Base-by-base conservation (phyloP, 1,140 invertebrate species). In the Pogonus chalceus region DNA sequence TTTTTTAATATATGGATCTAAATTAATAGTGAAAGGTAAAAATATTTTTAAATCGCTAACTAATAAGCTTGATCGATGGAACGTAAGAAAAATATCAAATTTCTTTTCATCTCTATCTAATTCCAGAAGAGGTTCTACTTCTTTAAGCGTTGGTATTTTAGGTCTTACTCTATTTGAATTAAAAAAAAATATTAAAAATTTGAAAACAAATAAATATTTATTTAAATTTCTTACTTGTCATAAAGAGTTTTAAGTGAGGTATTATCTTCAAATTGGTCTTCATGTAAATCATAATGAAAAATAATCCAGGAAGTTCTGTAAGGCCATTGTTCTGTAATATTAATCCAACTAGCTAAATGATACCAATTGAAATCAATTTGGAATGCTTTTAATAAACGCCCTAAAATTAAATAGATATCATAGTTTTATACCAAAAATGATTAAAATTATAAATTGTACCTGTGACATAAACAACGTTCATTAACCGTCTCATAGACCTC, bases 331-430 rank as follows among this genome's bases (percentile, higher is more conserved):
- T 99, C 96, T 0, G 94, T 96, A 24, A 99, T 85, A 70, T 98
- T 98, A 47, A 98, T 89, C 95, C 95, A 99, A 50, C 89, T 91
- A 49, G 92, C 91, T 57, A 98, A 75, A 60, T 94, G 87, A 72
- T 96, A 93, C 96, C 96, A 99, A 71, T 94, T 96, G 72, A 99
- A 98, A 68, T 98, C 96, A 57, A 99, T 92, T 73, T 96, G 92
- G 78, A 98, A 98, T 62, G 96, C 92, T 79, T 98, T 93, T 56
- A 99, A 73, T 55, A 99, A 77, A 39, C 96, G 85, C 52, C 94
- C 93, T 87, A 58, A 23, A 72, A 72, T 56, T 50, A 56, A 9
- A 23, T n/a, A 21, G 20, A 56, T 1, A 23, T 20, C 22, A 48
- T 23, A 23, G 16, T 3, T 2, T 35, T 43, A 23, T 31, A 7